Percentiles rank a stretch among this genome's conserved stretches.
phyloP scores from a whole-genome alignment of 2,113 vertebrate genomes.

The Calyptommatus sinebrachiatus region DNA sequence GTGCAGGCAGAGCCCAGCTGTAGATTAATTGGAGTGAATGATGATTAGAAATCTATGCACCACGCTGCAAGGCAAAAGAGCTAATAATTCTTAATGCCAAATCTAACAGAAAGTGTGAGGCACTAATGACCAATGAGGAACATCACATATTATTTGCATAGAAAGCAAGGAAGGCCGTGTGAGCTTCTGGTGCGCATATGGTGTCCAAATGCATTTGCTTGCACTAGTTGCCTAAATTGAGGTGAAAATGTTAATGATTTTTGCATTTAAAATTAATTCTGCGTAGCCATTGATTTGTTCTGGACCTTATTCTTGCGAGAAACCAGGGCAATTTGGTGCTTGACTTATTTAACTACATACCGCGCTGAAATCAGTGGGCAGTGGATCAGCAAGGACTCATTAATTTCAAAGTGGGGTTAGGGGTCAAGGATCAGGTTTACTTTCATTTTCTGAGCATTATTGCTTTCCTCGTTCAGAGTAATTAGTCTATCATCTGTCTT shows the following conservation, averaged over 20 bases:
- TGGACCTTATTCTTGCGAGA: slow-evolving; percentile 66
- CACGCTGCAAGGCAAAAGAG: slow-evolving; percentile 57
- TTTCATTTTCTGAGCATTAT: too few relatives aligned
- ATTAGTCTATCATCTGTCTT: too few relatives aligned
- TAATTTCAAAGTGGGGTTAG: too few relatives aligned
- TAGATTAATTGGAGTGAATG: slow-evolving; percentile 70
- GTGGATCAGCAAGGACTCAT: too few relatives aligned
- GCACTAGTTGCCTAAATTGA: slow-evolving; percentile 75
- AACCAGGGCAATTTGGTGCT: slow-evolving; percentile 62
- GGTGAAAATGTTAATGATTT: slow-evolving; percentile 89
- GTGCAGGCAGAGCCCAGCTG: slow-evolving; percentile 63
- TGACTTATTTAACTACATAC: not conserved
- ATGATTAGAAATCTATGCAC: slow-evolving; percentile 55
- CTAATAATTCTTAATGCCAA: slow-evolving; percentile 52
- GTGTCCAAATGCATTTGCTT: slow-evolving; percentile 64
- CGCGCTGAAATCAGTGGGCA: not conserved
- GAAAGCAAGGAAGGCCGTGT: slow-evolving; percentile 31
- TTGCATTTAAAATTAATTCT: slow-evolving; percentile 77
- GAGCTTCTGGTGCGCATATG: slow-evolving; percentile 49
- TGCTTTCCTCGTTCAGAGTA: too few relatives aligned
- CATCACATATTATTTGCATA: not conserved
- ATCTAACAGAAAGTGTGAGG: slow-evolving; percentile 57
- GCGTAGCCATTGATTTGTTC: slow-evolving; percentile 57
- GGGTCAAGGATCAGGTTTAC: too few relatives aligned
- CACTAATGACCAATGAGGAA: slow-evolving; percentile 46